Evolutionary conservation across 1,140 invertebrate species (phyloP).

Genomic region (Idris sp.): DNA sequence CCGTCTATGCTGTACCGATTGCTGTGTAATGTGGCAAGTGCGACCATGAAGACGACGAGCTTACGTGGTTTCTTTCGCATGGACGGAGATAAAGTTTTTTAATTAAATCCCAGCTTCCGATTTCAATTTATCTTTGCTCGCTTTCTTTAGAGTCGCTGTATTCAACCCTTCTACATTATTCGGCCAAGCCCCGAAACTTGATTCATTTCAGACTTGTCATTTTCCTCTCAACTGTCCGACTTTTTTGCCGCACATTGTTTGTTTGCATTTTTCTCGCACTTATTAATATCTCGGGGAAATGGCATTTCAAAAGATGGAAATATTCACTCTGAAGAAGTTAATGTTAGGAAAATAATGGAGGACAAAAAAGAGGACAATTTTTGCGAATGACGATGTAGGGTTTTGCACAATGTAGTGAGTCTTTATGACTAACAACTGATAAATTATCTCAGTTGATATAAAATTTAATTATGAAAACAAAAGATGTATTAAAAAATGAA

Average conservation of each 20-base stretch:
- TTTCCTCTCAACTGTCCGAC: conserved; percentile 40
- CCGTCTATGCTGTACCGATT: conserved; percentile 38
- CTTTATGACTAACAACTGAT: no score
- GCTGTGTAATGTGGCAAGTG: conserved; percentile 49
- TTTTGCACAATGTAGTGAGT: no score
- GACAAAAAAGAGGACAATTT: no score
- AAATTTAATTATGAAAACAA: no score
- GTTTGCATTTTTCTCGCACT: conserved; percentile 53
- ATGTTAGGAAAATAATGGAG: conserved; percentile 1
- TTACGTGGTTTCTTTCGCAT: conserved; percentile 63
- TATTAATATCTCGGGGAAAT: conserved; percentile 57
- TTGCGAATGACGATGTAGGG: no score
- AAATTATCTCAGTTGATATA: no score
- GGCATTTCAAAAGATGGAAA: conserved; percentile 22
- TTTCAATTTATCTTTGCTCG: conserved; percentile 72
- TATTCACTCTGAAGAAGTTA: conserved; percentile 1
- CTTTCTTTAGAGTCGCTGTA: conserved; percentile 43
- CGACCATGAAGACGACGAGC: conserved; percentile 50
- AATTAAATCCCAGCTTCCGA: conserved; percentile 72
- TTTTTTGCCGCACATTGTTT: conserved; percentile 47
- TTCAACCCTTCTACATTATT: conserved; percentile 50
- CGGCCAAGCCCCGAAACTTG: conserved; percentile 54
- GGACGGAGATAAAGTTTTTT: conserved; percentile 70
- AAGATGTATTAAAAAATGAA: no score
- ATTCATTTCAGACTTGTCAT: conserved; percentile 65